A percentile compares a stretch with the other conserved stretches of the same genome.
phyloP scores from a whole-genome alignment of 2,797 vertebrate species.

The Gambelia wislizenii region DNA sequence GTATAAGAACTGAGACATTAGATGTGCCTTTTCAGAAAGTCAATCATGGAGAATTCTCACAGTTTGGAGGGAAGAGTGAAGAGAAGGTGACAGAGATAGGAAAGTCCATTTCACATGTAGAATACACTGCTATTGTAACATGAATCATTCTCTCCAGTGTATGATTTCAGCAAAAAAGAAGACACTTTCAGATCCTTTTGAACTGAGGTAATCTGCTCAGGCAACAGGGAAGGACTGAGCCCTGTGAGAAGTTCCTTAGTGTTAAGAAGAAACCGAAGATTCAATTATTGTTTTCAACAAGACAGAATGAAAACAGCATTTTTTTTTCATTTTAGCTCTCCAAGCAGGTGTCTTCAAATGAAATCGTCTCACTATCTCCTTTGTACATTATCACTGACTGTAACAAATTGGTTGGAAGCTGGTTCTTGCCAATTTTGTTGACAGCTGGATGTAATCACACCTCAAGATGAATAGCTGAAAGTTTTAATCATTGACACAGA shows the following conservation, averaged over 20 bases:
- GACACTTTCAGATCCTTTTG: neutral
- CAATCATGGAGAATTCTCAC: neutral
- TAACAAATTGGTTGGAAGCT: neutral
- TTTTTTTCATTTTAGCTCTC: neutral
- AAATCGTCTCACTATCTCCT: neutral
- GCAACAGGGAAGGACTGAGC: neutral
- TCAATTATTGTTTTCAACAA: slow-evolving; percentile 1
- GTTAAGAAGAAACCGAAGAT: slow-evolving; percentile 2
- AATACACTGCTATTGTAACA: neutral
- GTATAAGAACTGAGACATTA: neutral
- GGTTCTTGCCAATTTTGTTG: neutral
- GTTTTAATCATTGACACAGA: slow-evolving; percentile 19
- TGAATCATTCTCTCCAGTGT: neutral
- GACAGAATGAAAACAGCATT: neutral
- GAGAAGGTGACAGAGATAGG: neutral
- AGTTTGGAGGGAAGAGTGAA: neutral
- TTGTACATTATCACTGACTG: slow-evolving; percentile 17
- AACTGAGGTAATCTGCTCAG: neutral
- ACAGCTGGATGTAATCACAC: slow-evolving; percentile 25
- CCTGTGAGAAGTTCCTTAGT: neutral
- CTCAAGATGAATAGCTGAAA: slow-evolving; percentile 18
- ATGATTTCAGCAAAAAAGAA: neutral
- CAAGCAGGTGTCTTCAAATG: slow-evolving; percentile 16
- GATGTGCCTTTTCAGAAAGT: neutral
- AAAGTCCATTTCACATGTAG: neutral